A percentile compares a stretch with the other conserved stretches of the same genome.
Evolutionary conservation across 2,888 invertebrate species (phyloP).

Genomic region (Blastobasis lacticolella): DNA sequence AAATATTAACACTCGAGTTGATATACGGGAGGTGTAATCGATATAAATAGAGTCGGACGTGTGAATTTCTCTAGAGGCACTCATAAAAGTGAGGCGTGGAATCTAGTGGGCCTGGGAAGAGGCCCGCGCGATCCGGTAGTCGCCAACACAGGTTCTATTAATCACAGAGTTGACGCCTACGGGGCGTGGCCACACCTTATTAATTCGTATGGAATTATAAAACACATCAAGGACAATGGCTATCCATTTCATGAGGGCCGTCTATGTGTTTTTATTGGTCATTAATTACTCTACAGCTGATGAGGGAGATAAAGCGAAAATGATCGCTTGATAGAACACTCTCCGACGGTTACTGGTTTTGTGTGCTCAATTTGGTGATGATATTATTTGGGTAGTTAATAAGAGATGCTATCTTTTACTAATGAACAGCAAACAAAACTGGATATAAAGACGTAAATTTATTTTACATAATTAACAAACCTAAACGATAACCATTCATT

Average conservation of each 20-base stretch:
- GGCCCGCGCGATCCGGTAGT: slow-evolving; percentile 51
- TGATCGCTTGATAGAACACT: slow-evolving; percentile 1
- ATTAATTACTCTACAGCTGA: slow-evolving; percentile 6
- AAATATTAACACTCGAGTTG: slow-evolving; percentile 47
- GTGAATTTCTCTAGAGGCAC: slow-evolving; percentile 36
- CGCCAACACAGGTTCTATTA: slow-evolving; percentile 54
- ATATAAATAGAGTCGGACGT: slow-evolving; percentile 45
- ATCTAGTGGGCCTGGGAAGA: slow-evolving; percentile 37
- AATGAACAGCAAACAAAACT: too few relatives aligned
- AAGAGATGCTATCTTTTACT: too few relatives aligned
- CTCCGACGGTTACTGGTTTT: slow-evolving; percentile 1
- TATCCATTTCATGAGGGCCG: slow-evolving; percentile 10
- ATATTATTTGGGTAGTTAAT: too few relatives aligned
- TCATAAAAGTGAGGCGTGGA: slow-evolving; percentile 33
- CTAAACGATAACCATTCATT: too few relatives aligned
- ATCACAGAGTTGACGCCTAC: slow-evolving; percentile 66
- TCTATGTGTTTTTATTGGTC: slow-evolving; percentile 4
- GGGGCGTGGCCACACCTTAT: slow-evolving; percentile 62
- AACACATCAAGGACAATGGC: slow-evolving; percentile 22
- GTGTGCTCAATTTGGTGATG: too few relatives aligned
- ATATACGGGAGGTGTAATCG: slow-evolving; percentile 40
- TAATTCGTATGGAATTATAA: slow-evolving; percentile 63
- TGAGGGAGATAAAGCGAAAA: slow-evolving; percentile 4
- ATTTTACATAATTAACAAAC: too few relatives aligned
- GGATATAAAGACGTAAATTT: too few relatives aligned